Percentiles rank a stretch among this genome's conserved stretches.
Evolutionary conservation across 2,113 vertebrate genomes (phyloP).

Genomic region (Chaetodon auriga): DNA sequence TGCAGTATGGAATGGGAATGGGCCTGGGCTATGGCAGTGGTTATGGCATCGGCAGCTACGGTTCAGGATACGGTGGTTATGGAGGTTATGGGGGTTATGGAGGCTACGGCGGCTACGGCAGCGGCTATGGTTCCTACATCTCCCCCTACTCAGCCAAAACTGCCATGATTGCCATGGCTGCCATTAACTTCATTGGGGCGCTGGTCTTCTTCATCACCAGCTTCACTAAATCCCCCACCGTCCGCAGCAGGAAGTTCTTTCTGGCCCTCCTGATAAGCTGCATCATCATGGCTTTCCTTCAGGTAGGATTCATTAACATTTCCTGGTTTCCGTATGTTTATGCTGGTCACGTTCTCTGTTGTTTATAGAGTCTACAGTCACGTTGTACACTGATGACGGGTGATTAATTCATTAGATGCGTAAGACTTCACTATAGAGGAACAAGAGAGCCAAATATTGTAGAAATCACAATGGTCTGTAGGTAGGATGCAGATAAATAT

Average conservation of each 20-base stretch:
- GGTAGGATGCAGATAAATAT: neutral
- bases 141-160: slow-evolving; percentile 89
- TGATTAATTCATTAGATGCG: neutral
- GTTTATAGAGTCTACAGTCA: too few relatives aligned
- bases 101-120: slow-evolving; percentile 61
- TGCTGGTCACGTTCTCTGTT: neutral
- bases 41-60: slow-evolving; percentile 61
- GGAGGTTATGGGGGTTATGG: slow-evolving; percentile 55
- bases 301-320: slow-evolving; percentile 59
- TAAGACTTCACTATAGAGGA: neutral
- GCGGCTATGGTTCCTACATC: slow-evolving; percentile 78
- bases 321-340: neutral
- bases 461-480: neutral
- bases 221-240: slow-evolving; percentile 82
- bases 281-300: slow-evolving; percentile 82
- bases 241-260: slow-evolving; percentile 87
- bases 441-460: neutral
- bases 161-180: slow-evolving; percentile 90
- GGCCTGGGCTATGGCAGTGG: slow-evolving; percentile 68
- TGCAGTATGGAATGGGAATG: slow-evolving; percentile 81
- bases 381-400: neutral
- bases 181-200: slow-evolving; percentile 86
- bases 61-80: slow-evolving; percentile 59
- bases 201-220: slow-evolving; percentile 85
- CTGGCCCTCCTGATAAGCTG: slow-evolving; percentile 82